Percentiles rank a stretch among this genome's conserved stretches.
phyloP scores from a whole-genome alignment of 2,113 vertebrate species.

The Raja brachyura region DNA sequence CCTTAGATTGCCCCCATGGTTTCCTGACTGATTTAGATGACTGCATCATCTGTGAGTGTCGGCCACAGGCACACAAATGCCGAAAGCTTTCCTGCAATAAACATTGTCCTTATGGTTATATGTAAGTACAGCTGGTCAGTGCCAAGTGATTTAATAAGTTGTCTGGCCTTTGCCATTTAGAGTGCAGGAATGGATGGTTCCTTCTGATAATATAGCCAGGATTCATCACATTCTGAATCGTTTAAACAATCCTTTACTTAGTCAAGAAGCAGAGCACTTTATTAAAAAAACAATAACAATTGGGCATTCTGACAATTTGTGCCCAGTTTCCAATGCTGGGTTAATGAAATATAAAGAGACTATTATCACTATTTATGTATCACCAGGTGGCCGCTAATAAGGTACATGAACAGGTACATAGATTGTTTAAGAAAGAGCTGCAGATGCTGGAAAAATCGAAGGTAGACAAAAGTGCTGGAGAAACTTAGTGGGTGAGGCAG shows the following conservation, averaged over 20 bases:
- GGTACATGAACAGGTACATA: no score
- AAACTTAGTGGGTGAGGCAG: no score
- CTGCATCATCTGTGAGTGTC: conserved; percentile 68
- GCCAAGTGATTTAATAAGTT: not conserved
- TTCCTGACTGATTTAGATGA: conserved; percentile 59
- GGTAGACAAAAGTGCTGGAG: no score
- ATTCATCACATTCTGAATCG: not conserved
- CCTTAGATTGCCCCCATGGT: conserved; percentile 59
- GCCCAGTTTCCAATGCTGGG: not conserved
- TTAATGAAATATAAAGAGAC: not conserved
- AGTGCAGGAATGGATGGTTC: no score
- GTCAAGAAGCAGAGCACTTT: not conserved
- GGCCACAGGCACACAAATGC: conserved; percentile 51
- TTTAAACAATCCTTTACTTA: not conserved
- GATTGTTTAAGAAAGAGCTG: no score
- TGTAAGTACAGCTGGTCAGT: conserved; percentile 53
- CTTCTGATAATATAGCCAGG: not conserved
- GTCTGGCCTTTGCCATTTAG: not conserved
- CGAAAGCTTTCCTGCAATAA: conserved; percentile 64
- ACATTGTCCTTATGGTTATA: conserved; percentile 66
- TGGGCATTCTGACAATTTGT: not conserved
- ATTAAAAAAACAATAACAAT: no score
- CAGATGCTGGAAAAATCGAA: no score
- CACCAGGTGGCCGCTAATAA: no score
- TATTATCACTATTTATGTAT: no score